phyloP scores from a whole-genome alignment of 2,888 invertebrate genomes.

The Junonia oenone region DNA sequence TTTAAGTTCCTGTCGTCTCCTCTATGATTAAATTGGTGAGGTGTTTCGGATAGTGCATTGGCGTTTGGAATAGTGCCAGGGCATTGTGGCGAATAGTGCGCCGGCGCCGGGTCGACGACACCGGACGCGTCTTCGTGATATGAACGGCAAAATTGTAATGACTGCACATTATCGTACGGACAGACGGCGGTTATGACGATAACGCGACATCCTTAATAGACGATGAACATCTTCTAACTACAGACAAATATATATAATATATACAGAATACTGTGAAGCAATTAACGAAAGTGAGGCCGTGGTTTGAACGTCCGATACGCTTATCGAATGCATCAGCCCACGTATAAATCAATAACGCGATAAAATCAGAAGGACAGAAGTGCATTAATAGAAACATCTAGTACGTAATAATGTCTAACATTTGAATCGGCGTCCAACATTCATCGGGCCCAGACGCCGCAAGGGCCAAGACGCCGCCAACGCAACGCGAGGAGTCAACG shows the following conservation, averaged over 20 bases:
- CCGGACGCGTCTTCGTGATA: slow-evolving; percentile 32
- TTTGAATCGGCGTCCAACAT: slow-evolving; percentile 9
- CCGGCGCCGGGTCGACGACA: slow-evolving; percentile 50
- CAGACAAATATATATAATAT: not conserved
- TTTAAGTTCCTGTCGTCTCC: not conserved
- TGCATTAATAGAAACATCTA: not conserved
- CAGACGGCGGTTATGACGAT: slow-evolving; percentile 4
- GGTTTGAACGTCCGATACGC: not conserved
- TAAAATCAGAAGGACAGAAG: not conserved
- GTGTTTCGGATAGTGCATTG: slow-evolving; percentile 32
- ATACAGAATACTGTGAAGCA: not conserved
- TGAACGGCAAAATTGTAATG: slow-evolving; percentile 18
- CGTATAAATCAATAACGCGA: slow-evolving; percentile 16
- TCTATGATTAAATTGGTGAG: slow-evolving; percentile 12
- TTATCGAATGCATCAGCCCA: slow-evolving; percentile 7
- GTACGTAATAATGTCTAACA: not conserved
- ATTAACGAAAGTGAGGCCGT: not conserved
- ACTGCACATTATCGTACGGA: slow-evolving; percentile 19
- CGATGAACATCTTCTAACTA: not conserved
- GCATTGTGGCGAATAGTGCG: slow-evolving; percentile 49
- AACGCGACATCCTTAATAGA: not conserved
- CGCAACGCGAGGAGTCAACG: slow-evolving; percentile 19
- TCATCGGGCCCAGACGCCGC: slow-evolving; percentile 15
- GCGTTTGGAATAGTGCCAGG: slow-evolving; percentile 64
- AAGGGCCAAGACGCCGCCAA: slow-evolving; percentile 25